Base-by-base conservation (phyloP, 1,140 invertebrate species). In the Zophobas atratus region DNA sequence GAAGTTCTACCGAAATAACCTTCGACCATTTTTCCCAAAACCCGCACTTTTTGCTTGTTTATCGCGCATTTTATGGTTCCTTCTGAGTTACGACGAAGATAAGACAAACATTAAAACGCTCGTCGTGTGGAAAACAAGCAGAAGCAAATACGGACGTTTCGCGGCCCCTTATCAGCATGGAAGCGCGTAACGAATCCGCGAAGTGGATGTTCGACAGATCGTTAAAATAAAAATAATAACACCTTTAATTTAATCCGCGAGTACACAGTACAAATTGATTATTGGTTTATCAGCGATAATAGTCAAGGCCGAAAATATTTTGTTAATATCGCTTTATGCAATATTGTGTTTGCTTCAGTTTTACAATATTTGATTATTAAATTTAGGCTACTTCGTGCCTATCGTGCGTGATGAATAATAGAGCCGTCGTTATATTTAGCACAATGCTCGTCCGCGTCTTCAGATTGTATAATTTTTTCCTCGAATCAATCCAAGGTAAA, bases 221-320 rank as follows among this genome's bases (percentile, higher is more conserved):
- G 20, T 20, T 57, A 36, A 36, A 35, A 34, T 46, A 34, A 60
- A 60, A 60, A 60, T 60, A 53, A 53, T 32, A 46, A 53, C 49
- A 60, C 56, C 56, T 60, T 60, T 39, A 39, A 67, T 38, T n/a
- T 67, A 67, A 67, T 67, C 60, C 60, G 43, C 20, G 60, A 43
- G 60, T 67, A 67, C 60, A 67, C 32, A 67, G 60, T 67, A 67
- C 60, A 67, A 67, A 67, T 67, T 67, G 60, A 67, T 67, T 63
- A 63, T 63, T 67, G 60, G 38, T 67, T 63, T 67, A 67, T 67
- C 60, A 43, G 60, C 43, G 60, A 67, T 67, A 67, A 67, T 67
- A 67, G 60, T 43, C 60, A 67, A 67, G 60, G 60, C 41, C 60
- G 20, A 67, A 67, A 67, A 67, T 67, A 63, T 63, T 63, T 63